Evolutionary conservation across 2,888 invertebrate genomes (phyloP), one percentile per base, ranked within the genome.

Genomic region (Cheilosia grossa): DNA sequence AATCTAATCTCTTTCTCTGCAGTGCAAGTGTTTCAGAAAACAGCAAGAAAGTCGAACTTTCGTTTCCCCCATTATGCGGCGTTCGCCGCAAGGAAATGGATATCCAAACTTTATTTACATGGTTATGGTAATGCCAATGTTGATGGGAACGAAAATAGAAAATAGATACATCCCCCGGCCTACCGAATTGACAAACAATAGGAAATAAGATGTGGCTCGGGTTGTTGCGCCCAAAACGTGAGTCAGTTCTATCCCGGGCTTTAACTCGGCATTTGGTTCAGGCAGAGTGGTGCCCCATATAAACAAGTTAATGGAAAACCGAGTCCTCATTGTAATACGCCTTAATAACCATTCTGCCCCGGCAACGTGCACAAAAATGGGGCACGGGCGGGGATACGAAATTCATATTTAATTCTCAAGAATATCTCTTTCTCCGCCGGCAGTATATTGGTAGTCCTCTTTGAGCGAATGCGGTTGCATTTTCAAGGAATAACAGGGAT

Each of bases 401-500:
- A 58, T 67, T 73, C 61, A 51, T 30, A 63, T 73, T 69, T 44
- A 74, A 69, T 64, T 83, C 73, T 33, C 40, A 63, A 49, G 78
- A 51, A 67, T 59, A 75, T 53, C 6, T 5, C 6, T 5, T 27
- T 40, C 40, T 66, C 59, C 13, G 24, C 2, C 2, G 17, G 63
- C 33, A 24, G 9, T 42, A 51, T 47, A 44, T 69, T 53, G 9
- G 49, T 10, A 27, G 63, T 69, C 58, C 21, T 44, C 33, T 56
- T 69, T 73, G 42, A 40, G 54, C 56, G 58, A 69, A 74, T 40
- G 27, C 15, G 27, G 74, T 70, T 83, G 59, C 64, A 70, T 53
- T 70, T 40, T 59, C 75, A 64, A 74, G 66, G 75, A 49, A 61
- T 61, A 75, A 59, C 80, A 69, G 59, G 75, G 70, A 85, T 80